A percentile compares a stretch with the other conserved stretches of the same genome.
These are phyloP conservation scores for Timema cristinae DNA, from an alignment of 2,888 invertebrate genomes.

Conservation along the genomic window DNA sequence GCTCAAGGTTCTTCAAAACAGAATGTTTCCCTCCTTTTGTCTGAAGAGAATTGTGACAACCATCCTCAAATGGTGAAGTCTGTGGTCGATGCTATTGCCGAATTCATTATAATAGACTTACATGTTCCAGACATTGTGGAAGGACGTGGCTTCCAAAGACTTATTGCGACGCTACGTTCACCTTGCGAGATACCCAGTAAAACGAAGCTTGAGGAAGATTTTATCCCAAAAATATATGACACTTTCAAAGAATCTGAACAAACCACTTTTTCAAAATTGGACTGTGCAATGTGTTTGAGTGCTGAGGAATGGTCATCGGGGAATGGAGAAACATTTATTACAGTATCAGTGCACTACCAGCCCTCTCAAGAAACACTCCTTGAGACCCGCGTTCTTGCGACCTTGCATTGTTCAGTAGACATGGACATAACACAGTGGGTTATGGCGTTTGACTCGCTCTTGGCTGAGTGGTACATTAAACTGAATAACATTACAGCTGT, in stretches of 20 bases:
- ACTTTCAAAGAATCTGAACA: slow-evolving; percentile 43
- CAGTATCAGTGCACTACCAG: slow-evolving; percentile 47
- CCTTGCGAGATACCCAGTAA: slow-evolving; percentile 49
- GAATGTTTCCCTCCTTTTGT: slow-evolving; percentile 41
- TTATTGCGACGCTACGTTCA: slow-evolving; percentile 46
- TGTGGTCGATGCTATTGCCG: slow-evolving; percentile 47
- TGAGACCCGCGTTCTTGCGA: slow-evolving; percentile 45
- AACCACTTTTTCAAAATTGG: slow-evolving; percentile 38
- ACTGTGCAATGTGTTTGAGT: slow-evolving; percentile 43
- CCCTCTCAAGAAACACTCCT: slow-evolving; percentile 39
- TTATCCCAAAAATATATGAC: slow-evolving; percentile 48
- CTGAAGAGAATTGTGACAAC: slow-evolving; percentile 39
- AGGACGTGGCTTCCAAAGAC: slow-evolving; percentile 46
- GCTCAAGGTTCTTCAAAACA: slow-evolving; percentile 33
- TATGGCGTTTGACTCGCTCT: slow-evolving; percentile 41
- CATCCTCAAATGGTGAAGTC: slow-evolving; percentile 36
- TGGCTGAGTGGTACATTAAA: slow-evolving; percentile 46
- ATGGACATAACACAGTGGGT: slow-evolving; percentile 45
- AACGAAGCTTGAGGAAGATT: slow-evolving; percentile 46
- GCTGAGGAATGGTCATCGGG: slow-evolving; percentile 48
- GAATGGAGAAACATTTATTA: slow-evolving; percentile 43
- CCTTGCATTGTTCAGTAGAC: slow-evolving; percentile 44
- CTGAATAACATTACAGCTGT: slow-evolving; percentile 45
- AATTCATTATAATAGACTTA: slow-evolving; percentile 48
- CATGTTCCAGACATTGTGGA: slow-evolving; percentile 49